phyloP scores from a whole-genome alignment of 2,888 invertebrate species.

The Halocaridina rubra region DNA sequence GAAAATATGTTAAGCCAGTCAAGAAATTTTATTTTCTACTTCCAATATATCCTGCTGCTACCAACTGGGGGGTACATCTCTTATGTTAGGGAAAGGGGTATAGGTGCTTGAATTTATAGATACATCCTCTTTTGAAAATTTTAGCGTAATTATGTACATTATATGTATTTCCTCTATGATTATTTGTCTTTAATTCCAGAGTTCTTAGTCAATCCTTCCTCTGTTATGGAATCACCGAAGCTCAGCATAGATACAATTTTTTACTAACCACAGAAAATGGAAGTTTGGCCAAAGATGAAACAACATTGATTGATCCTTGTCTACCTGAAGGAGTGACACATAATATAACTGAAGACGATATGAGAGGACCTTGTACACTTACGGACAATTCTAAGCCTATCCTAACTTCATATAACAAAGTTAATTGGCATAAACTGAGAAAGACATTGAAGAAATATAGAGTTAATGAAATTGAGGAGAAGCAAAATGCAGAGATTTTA shows the following conservation, averaged over 20 bases:
- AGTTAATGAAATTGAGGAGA: not conserved
- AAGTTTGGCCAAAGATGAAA: not conserved
- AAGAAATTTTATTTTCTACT: no score
- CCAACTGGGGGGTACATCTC: no score
- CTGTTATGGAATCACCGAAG: slow-evolving; percentile 53
- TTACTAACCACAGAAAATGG: slow-evolving; percentile 11
- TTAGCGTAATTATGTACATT: not conserved
- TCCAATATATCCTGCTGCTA: no score
- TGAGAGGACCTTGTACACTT: slow-evolving; percentile 31
- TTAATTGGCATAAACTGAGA: slow-evolving; percentile 18
- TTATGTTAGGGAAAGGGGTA: no score
- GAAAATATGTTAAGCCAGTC: no score
- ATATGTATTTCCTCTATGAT: not conserved
- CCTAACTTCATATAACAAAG: not conserved
- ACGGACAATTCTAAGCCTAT: slow-evolving; percentile 16
- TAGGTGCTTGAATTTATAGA: no score
- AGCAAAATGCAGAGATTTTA: not conserved
- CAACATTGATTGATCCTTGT: slow-evolving; percentile 21
- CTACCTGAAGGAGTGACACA: slow-evolving; percentile 26
- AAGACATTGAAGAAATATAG: slow-evolving; percentile 25
- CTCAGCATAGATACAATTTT: slow-evolving; percentile 31
- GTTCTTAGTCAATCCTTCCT: slow-evolving; percentile 50
- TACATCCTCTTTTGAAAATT: not conserved
- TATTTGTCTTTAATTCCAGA: slow-evolving; percentile 20
- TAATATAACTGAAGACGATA: not conserved